A percentile compares a stretch with the other conserved stretches of the same genome.
Conservation (phyloP, 2,888 invertebrate genomes). For the Muscina levida region DNA sequence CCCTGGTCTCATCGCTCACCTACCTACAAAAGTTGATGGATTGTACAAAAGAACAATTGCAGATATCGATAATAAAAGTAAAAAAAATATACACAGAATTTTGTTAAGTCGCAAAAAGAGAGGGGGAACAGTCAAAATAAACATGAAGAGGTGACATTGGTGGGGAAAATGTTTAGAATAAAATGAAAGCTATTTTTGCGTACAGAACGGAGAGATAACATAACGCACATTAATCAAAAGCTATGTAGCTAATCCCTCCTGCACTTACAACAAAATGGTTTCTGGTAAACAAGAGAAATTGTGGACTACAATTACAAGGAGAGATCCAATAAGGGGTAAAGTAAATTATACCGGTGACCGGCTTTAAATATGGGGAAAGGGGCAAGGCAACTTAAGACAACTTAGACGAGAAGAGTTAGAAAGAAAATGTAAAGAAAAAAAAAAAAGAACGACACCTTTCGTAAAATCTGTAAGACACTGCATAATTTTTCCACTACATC, state of each 20-base stretch:
- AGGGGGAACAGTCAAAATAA: background rate
- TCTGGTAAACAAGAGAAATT: constrained; percentile 11
- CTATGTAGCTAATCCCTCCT: background rate
- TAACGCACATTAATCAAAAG: background rate
- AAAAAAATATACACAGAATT: background rate
- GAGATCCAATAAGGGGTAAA: constrained; percentile 20
- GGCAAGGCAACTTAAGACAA: constrained; percentile 28
- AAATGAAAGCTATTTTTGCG: background rate
- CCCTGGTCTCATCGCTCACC: too few relatives aligned
- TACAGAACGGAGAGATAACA: background rate
- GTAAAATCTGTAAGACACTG: too few relatives aligned
- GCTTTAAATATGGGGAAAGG: constrained; percentile 15
- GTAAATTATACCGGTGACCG: constrained; percentile 39
- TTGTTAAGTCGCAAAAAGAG: constrained; percentile 3
- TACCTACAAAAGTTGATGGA: too few relatives aligned
- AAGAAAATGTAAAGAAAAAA: constrained; percentile 52
- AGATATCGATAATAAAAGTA: background rate
- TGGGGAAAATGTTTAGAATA: background rate
- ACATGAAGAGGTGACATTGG: background rate
- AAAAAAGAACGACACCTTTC: background rate
- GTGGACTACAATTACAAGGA: background rate
- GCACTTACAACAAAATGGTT: constrained; percentile 1
- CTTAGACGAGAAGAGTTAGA: constrained; percentile 22
- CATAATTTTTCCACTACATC: too few relatives aligned
- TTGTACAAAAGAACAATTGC: background rate